phyloP scores from a whole-genome alignment of 2,113 vertebrate species.

The Eublepharis macularius region DNA sequence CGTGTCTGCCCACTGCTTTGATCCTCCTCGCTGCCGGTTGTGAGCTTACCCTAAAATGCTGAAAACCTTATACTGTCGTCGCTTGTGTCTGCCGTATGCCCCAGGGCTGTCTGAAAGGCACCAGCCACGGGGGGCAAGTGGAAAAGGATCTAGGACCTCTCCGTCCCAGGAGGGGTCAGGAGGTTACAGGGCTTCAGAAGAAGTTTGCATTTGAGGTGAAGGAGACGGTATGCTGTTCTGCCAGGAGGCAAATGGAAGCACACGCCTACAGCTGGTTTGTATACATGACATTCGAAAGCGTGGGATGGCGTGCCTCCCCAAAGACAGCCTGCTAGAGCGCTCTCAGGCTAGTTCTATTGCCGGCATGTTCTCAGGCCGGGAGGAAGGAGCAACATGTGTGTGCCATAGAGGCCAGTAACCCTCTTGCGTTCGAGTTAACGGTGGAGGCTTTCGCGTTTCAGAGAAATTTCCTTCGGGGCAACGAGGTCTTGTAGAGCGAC shows the following conservation, averaged over 20 bases:
- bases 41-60: not conserved
- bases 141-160: not conserved
- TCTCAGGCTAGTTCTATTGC: not conserved
- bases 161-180: not conserved
- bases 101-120: not conserved
- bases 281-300: not conserved
- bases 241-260: not conserved
- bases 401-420: not conserved
- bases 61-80: not conserved
- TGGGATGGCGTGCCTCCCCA: not conserved
- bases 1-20: not conserved
- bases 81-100: not conserved
- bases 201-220: not conserved
- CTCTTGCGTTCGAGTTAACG: not conserved
- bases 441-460: not conserved
- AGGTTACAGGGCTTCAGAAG: not conserved
- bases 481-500: constrained; percentile 83
- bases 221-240: not conserved
- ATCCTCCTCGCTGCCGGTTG: not conserved
- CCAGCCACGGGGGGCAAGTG: not conserved
- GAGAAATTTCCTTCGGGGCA: constrained; percentile 66
- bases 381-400: not conserved
- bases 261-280: not conserved
- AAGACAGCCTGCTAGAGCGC: not conserved
- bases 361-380: not conserved